Conservation (phyloP, 2,113 vertebrate species). For the Petromus typicus region DNA sequence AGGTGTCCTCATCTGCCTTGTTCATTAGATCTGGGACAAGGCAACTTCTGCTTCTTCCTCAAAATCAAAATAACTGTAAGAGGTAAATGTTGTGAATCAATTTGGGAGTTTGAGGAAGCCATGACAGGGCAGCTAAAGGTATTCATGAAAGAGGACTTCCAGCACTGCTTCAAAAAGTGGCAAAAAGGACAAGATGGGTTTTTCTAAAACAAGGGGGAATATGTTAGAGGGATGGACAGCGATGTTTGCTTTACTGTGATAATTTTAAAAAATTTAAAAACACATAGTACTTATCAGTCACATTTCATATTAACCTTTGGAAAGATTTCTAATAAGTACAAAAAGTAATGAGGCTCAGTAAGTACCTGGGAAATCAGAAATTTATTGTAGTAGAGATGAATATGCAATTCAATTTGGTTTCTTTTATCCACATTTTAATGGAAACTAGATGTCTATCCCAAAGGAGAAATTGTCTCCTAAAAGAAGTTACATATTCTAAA, state of each 20-base stretch:
- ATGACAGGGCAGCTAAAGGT: too few species aligned
- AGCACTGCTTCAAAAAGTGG: background rate
- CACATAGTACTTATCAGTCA: background rate
- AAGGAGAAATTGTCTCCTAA: constrained; percentile 14
- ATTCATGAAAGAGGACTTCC: background rate
- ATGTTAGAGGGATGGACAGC: background rate
- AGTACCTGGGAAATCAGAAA: constrained; percentile 34
- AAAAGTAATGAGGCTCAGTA: background rate
- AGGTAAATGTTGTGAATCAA: background rate
- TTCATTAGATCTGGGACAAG: background rate
- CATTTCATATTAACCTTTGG: background rate
- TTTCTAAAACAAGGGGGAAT: background rate
- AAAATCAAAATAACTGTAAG: background rate
- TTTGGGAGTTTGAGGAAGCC: background rate
- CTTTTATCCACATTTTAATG: constrained; percentile 30
- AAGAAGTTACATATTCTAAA: background rate
- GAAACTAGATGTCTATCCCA: constrained; percentile 21
- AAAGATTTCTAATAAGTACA: background rate
- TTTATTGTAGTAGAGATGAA: constrained; percentile 17
- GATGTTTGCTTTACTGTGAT: background rate
- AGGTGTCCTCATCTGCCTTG: background rate
- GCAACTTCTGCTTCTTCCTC: background rate
- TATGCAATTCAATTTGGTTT: constrained; percentile 53
- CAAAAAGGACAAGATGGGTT: too few species aligned
- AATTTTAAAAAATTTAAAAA: background rate